These are phyloP conservation scores for Oryzias woworae DNA, from an alignment of 2,113 vertebrate genomes.

Conservation along the genomic window DNA sequence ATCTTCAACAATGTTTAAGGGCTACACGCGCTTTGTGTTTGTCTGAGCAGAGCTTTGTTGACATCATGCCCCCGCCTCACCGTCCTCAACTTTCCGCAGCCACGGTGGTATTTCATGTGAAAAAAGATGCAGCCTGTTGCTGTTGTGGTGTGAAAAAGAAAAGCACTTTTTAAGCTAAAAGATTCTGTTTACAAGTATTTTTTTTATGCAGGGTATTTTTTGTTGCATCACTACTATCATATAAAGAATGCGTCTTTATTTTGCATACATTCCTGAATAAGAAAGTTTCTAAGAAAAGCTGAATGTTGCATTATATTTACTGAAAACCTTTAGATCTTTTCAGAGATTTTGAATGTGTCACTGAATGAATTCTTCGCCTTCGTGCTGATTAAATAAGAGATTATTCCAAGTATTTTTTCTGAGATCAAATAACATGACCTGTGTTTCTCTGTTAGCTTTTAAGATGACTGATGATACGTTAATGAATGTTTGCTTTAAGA, in stretches of 20 bases:
- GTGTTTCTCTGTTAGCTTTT: slow-evolving; percentile 15
- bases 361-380: slow-evolving; percentile 18
- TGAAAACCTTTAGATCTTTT: background rate
- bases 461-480: slow-evolving; percentile 9
- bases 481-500: slow-evolving; percentile 34
- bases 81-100: slow-evolving; percentile 32
- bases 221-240: too few relatives aligned
- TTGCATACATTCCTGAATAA: background rate
- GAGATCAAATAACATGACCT: slow-evolving; percentile 25
- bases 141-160: background rate
- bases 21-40: slow-evolving; percentile 40
- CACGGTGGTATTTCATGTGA: background rate
- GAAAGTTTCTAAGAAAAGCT: background rate
- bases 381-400: slow-evolving; percentile 4
- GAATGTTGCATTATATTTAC: background rate
- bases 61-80: background rate
- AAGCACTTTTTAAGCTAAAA: background rate
- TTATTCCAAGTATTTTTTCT: background rate
- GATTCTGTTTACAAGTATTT: background rate
- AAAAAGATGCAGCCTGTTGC: slow-evolving; percentile 1
- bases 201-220: background rate
- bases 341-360: slow-evolving; percentile 43
- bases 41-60: slow-evolving; percentile 11
- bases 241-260: too few relatives aligned
- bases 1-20: slow-evolving; percentile 46